Conservation (phyloP, 2,113 vertebrate genomes). For the Brienomyrus brachyistius region DNA sequence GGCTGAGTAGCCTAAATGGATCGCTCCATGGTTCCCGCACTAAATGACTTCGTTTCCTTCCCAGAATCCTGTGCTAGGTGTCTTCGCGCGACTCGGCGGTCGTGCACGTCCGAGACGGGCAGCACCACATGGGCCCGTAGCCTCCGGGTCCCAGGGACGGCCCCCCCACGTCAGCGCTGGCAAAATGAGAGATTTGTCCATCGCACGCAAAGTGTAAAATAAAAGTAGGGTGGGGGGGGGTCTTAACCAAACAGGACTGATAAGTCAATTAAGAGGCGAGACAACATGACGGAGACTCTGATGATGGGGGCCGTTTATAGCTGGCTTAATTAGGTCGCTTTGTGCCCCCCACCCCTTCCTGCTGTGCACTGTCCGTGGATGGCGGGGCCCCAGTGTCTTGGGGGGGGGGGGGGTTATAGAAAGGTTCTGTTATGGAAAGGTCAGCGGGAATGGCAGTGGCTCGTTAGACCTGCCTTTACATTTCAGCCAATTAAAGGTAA, state of each 20-base stretch:
- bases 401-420: background rate
- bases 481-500: constrained; percentile 17
- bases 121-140: background rate
- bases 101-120: background rate
- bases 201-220: background rate
- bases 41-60: background rate
- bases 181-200: background rate
- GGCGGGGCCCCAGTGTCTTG: background rate
- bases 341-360: background rate
- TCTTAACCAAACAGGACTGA: constrained; percentile 11
- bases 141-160: background rate
- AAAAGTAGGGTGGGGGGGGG: background rate
- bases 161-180: background rate
- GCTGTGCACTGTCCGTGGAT: background rate
- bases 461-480: background rate
- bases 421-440: too few relatives aligned
- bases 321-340: background rate
- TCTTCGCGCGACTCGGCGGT: background rate
- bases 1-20: constrained; percentile 37
- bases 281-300: background rate
- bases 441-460: background rate
- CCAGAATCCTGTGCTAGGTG: background rate
- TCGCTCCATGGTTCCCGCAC: constrained; percentile 3
- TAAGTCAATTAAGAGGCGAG: constrained; percentile 4
- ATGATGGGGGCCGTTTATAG: constrained; percentile 2